These are phyloP conservation scores for Octomys mimax DNA, from an alignment of 2,797 vertebrate genomes.

Conservation along the genomic window DNA sequence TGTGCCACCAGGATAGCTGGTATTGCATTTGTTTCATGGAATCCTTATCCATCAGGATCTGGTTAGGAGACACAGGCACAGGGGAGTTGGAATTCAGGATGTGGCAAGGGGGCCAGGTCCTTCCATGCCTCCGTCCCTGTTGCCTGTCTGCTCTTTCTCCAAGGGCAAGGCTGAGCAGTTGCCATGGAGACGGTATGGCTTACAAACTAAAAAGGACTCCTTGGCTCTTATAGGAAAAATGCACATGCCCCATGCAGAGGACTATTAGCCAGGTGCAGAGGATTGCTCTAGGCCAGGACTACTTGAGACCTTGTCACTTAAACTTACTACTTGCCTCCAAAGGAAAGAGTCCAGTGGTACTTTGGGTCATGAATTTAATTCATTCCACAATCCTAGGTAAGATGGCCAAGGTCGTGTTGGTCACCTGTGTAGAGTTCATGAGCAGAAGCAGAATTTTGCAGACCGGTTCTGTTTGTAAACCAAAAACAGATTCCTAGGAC, in stretches of 20 bases:
- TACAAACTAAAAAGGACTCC: fast-evolving
- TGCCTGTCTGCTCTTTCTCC: background rate
- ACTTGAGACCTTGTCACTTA: background rate
- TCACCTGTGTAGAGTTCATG: background rate
- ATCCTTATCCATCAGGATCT: background rate
- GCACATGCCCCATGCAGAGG: background rate
- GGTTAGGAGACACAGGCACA: background rate
- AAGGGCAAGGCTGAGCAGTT: background rate
- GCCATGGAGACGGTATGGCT: background rate
- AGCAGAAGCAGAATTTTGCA: background rate
- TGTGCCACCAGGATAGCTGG: background rate
- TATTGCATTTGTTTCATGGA: background rate
- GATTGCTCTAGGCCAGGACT: background rate
- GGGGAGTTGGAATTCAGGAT: background rate
- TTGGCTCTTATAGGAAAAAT: background rate
- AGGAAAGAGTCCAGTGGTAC: background rate
- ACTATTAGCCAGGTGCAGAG: background rate
- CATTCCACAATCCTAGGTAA: background rate
- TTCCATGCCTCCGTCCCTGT: fast-evolving
- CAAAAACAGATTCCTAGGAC: background rate
- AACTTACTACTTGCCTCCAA: background rate
- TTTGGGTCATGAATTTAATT: background rate
- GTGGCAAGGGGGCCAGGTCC: fast-evolving
- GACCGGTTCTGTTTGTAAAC: background rate
- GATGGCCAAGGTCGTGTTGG: background rate